Evolutionary conservation across 1,140 invertebrate species (phyloP), one percentile per base, ranked within the genome.

Genomic region (Luehdorfia chinensis): DNA sequence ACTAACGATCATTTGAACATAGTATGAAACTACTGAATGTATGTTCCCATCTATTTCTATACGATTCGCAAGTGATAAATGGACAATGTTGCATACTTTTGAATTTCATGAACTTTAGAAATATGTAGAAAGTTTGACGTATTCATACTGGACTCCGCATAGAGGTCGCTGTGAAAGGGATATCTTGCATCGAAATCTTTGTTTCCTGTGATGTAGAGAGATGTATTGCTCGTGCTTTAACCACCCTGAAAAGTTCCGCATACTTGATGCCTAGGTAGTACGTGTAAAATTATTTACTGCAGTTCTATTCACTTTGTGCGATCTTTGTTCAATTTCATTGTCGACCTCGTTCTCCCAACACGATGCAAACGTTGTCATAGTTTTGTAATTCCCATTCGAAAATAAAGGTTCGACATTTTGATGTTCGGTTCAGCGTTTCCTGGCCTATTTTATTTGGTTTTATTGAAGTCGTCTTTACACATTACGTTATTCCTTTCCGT

Each of bases 311-410:
- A 23, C 36, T 39, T 39, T 39, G 19, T 39, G 5, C 11, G 12
- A 39, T 23, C 36, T 39, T 39, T 4, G 25, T 27, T 9, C 7
- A 12, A 14, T 6, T 6, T 12, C 9, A 19, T n/a, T n/a, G n/a
- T n/a, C n/a, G n/a, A n/a, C n/a, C n/a, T n/a, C 36, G 13, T 39
- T 8, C 36, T 13, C 21, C 21, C 36, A 39, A 39, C 18, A 39
- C 25, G 25, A 27, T 27, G 25, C 8, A 21, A 39, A 25, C 14
- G 16, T 39, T 8, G 4, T 8, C 18, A 19, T 23, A 39, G 36
- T 13, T 39, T 19, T 39, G 34, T 12, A 18, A 39, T 25, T 39
- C 34, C n/a, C 9, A 18, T 2, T 13, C 36, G 21, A 5, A 39
- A 25, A 39, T 39, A 39, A 25, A 39, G 12, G 19, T 8, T 23